phyloP scores from a whole-genome alignment of 2,113 vertebrate species.

The Myotis lucifugus region DNA sequence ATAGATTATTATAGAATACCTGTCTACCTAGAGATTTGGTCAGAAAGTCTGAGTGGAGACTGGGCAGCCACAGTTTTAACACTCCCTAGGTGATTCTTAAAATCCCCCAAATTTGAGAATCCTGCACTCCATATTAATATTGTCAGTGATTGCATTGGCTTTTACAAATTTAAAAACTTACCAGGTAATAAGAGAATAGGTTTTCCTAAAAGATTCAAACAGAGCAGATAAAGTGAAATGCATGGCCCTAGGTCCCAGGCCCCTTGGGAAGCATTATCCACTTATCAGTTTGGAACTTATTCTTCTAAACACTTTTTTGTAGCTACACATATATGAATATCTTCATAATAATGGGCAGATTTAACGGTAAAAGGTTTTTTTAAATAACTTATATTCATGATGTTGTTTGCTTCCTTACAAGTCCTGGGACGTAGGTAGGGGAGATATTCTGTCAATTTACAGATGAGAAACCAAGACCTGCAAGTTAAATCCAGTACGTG shows the following conservation, averaged over 20 bases:
- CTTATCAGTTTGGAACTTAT: neutral
- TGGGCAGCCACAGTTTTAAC: neutral
- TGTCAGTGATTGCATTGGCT: neutral
- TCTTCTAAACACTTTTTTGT: neutral
- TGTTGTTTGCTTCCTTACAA: neutral
- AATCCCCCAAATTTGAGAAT: neutral
- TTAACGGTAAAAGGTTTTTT: slow-evolving; percentile 25
- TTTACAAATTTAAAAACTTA: slow-evolving; percentile 22
- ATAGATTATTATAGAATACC: neutral
- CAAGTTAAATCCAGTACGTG: neutral
- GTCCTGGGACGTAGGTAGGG: neutral
- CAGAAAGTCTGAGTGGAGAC: neutral
- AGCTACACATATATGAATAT: neutral
- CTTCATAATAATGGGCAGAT: neutral
- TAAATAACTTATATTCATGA: neutral
- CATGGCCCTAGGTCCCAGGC: neutral
- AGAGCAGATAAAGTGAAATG: neutral
- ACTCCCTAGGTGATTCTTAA: neutral
- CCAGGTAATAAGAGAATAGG: neutral
- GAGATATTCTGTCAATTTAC: neutral
- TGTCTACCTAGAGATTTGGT: neutral
- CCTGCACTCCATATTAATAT: neutral
- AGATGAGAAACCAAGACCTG: neutral
- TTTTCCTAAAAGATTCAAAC: neutral
- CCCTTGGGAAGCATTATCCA: neutral